Base-by-base conservation (phyloP, 2,113 vertebrate genomes). In the Odocoileus virginianus region DNA sequence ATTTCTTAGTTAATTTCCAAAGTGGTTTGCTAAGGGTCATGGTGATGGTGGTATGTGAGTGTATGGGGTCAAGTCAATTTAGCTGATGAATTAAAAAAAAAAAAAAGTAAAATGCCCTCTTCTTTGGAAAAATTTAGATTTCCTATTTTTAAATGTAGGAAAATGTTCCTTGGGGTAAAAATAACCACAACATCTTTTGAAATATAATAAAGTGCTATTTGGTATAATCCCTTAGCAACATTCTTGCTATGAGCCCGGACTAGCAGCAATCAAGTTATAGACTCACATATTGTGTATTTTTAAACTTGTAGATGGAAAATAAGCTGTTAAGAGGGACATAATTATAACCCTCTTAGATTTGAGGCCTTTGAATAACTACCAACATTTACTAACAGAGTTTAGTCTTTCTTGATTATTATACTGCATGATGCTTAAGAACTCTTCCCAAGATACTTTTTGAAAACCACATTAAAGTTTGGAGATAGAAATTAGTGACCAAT, bases 161-260 rank as follows among this genome's bases (percentile, higher is more conserved):
- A 97, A 97, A 96, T 97, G 93, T 98, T 97, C 47, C 79, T 97
- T 1, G 2, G 52, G 16, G 84, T 95, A 98, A 98, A 98, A 97
- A 97, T 97, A 97, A 94, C 57, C 57, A 87, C 81, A 96, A 74
- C 90, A 96, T 96, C 78, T 97, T 98, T 94, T 97, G 95, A 97
- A 98, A 97, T 96, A 96, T 94, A 98, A 98, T 95, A 94, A 52
- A 93, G 94, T 92, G 86, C 36, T 97, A 93, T 95, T 97, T 97
- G 87, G 57, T 95, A 89, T 97, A 97, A 94, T 98, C 91, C 76
- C 94, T 97, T 98, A 97, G 97, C 97, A 97, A 96, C 95, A 96
- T 97, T 91, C 67, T 89, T 95, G 88, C 89, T 91, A 95, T 25
- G 27, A 91, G 74, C 67, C 28, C 89, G 54, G 36, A 87, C 64